Evolutionary conservation across 2,888 invertebrate species (phyloP).

Genomic region (Coelopa pilipes): DNA sequence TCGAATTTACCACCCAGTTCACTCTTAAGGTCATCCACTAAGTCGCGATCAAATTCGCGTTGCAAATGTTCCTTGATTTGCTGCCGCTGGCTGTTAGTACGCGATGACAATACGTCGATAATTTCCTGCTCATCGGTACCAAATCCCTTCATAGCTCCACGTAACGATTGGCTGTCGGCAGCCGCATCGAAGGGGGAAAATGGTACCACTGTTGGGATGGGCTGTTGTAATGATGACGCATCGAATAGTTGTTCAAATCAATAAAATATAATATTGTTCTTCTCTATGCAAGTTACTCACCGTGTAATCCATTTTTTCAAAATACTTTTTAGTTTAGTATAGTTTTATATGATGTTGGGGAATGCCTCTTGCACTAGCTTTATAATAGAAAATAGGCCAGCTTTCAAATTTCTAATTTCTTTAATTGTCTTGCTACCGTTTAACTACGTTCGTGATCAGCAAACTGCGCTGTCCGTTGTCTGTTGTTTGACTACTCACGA

Average conservation of each 20-base stretch:
- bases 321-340: background rate
- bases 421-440: background rate
- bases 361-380: background rate
- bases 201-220: slow-evolving; percentile 72
- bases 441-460: background rate
- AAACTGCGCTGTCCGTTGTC: background rate
- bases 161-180: slow-evolving; percentile 74
- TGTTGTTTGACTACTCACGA: background rate
- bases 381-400: background rate
- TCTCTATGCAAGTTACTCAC: slow-evolving; percentile 41
- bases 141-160: slow-evolving; percentile 80
- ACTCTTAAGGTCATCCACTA: slow-evolving; percentile 76
- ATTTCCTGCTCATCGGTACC: slow-evolving; percentile 82
- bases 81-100: slow-evolving; percentile 79
- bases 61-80: slow-evolving; percentile 74
- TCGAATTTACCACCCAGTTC: slow-evolving; percentile 81
- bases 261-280: slow-evolving; percentile 18
- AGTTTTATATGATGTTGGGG: too few species aligned
- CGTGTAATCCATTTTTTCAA: slow-evolving; percentile 50
- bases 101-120: slow-evolving; percentile 76
- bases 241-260: slow-evolving; percentile 18
- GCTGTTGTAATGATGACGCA: slow-evolving; percentile 47
- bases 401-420: background rate
- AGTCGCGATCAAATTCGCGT: slow-evolving; percentile 71
- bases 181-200: slow-evolving; percentile 72